Evolutionary conservation across 2,797 vertebrate genomes (phyloP).

Genomic region (Limnodromus scolopaceus): DNA sequence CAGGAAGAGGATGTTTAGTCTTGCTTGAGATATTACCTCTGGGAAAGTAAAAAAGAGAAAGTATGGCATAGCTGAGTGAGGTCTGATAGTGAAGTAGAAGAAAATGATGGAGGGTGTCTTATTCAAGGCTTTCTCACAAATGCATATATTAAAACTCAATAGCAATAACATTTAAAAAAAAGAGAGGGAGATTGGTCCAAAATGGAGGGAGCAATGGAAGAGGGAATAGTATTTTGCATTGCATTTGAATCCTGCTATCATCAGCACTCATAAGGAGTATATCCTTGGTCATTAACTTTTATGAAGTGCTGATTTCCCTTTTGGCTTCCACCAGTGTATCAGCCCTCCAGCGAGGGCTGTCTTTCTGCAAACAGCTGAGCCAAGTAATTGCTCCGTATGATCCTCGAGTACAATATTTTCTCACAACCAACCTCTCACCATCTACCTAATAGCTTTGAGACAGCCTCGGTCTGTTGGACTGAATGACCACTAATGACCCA

Average conservation of each 20-base stretch:
- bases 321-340: background rate
- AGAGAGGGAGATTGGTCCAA: background rate
- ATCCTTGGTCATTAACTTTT: conserved; percentile 44
- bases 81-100: background rate
- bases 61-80: background rate
- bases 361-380: background rate
- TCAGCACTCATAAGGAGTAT: background rate
- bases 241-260: background rate
- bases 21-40: background rate
- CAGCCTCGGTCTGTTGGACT: background rate
- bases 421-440: background rate
- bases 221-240: background rate
- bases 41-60: background rate
- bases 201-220: background rate
- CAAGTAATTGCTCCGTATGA: background rate
- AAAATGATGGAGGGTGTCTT: background rate
- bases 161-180: background rate
- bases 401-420: background rate
- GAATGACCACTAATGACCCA: background rate
- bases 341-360: background rate
- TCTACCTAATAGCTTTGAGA: background rate
- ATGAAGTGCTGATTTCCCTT: conserved; percentile 43
- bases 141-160: background rate
- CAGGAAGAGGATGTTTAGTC: background rate
- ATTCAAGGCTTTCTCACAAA: background rate